These are phyloP conservation scores for Hedychridium roseum DNA, from an alignment of 2,888 invertebrate species.

Conservation along the genomic window DNA sequence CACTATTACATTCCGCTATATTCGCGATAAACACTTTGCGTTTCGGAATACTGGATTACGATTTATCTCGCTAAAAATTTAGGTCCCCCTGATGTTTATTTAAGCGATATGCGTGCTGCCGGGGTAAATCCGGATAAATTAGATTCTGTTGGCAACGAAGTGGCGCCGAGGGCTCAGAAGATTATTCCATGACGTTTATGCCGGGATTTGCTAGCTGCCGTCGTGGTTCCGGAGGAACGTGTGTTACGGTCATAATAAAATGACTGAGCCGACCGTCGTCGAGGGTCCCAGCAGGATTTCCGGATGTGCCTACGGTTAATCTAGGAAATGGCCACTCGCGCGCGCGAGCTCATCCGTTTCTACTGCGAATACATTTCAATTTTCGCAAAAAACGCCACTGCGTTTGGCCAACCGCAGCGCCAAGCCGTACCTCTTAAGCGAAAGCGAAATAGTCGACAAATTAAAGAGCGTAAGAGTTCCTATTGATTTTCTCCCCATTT, in stretches of 20 bases:
- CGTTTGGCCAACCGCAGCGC: too few relatives aligned
- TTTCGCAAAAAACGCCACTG: too few relatives aligned
- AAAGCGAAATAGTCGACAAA: too few relatives aligned
- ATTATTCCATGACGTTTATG: slow-evolving; percentile 35
- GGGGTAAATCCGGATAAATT: slow-evolving; percentile 33
- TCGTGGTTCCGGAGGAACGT: slow-evolving; percentile 20
- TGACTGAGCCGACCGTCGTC: slow-evolving; percentile 30
- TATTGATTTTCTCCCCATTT: too few relatives aligned
- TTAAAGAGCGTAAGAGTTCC: too few relatives aligned
- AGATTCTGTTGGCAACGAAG: slow-evolving; percentile 18
- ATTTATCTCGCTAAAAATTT: too few relatives aligned
- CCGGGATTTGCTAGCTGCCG: slow-evolving; percentile 30
- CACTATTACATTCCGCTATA: too few relatives aligned
- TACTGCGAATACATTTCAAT: slow-evolving; percentile 17
- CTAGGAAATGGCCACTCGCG: slow-evolving; percentile 19
- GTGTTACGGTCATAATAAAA: slow-evolving; percentile 36
- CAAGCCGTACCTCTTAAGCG: too few relatives aligned
- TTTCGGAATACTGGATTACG: too few relatives aligned
- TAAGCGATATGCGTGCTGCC: too few relatives aligned
- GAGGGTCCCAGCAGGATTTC: slow-evolving; percentile 20
- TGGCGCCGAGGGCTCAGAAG: slow-evolving; percentile 30
- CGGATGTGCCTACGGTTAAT: slow-evolving; percentile 21
- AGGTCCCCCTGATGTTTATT: too few relatives aligned
- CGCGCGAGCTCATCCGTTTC: background rate
- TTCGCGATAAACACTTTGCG: too few relatives aligned